These are phyloP conservation scores for Cynopterus sphinx DNA, from an alignment of 2,797 vertebrate genomes.

Conservation along the genomic window DNA sequence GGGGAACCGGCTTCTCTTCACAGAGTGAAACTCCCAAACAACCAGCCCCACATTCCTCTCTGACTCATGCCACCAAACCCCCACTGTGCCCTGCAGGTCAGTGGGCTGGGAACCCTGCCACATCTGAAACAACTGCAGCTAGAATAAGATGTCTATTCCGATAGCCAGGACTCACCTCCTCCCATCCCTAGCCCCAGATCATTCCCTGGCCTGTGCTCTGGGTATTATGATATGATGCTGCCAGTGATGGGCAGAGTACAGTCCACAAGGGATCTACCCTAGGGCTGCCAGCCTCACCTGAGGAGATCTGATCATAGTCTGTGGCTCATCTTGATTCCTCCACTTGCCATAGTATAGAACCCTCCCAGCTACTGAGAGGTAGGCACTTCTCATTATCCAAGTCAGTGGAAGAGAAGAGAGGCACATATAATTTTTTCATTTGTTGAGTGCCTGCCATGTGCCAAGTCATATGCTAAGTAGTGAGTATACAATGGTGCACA, in stretches of 20 bases:
- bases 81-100: slow-evolving; percentile 73
- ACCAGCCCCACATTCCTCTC: slow-evolving; percentile 65
- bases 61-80: slow-evolving; percentile 69
- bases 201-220: slow-evolving; percentile 27
- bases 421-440: neutral
- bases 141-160: slow-evolving; percentile 58
- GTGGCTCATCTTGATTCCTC: slow-evolving; percentile 18
- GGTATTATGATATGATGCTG: slow-evolving; percentile 35
- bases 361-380: neutral
- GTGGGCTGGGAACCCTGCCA: slow-evolving; percentile 67
- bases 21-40: slow-evolving; percentile 67
- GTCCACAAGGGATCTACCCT: slow-evolving; percentile 21
- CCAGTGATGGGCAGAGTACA: neutral
- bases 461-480: neutral
- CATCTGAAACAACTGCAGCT: slow-evolving; percentile 51
- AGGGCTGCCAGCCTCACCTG: slow-evolving; percentile 6
- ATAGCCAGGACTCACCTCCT: slow-evolving; percentile 37
- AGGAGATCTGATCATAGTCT: slow-evolving; percentile 35
- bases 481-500: neutral
- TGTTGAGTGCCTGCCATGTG: neutral
- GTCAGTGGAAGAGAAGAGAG: neutral
- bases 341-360: neutral
- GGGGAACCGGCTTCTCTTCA: slow-evolving; percentile 54
- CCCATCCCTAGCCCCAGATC: neutral
- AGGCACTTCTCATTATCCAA: neutral